Base-by-base conservation (phyloP, 2,113 vertebrate species). In the Hippocampus comes region DNA sequence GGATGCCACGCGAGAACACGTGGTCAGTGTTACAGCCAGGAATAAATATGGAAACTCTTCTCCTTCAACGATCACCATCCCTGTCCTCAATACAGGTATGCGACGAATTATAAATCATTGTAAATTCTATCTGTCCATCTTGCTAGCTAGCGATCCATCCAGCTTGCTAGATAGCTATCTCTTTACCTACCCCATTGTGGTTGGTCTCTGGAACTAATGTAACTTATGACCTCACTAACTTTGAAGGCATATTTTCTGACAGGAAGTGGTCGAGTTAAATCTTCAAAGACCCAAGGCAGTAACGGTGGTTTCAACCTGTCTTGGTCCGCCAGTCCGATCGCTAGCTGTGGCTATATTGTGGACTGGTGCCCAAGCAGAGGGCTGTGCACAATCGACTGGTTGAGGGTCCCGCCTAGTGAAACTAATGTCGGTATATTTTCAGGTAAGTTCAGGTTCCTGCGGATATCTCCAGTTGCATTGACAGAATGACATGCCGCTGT, bases 301-400 rank as follows among this genome's bases (percentile, higher is more conserved):
- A 34, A 53, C 0, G 70, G 83, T 5, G 14, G 74, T 21, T 89
- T 93, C 63, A 4, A 51, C n/a, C 65, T 93, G 20, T 82, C 75
- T 48, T 92, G 91, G 91, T 63, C 75, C 9, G 4, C 38, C 20
- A 78, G 67, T 63, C 51, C 68, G 8, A 0, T 2, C 8, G 78
- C 88, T 18, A 82, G 21, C 53, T 90, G 91, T 78, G 91, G 92
- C 9, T 93, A 92, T 67, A 72, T 89, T 1, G 68, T 93, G 71
- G 91, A 92, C 78, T 93, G 92, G 92, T 69, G 78, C 79, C 82
- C 86, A 2, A 2, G 65, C 0, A 18, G 42, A 8, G 23, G 7
- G 1, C 0, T 3, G 0, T 61, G 49, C 25, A 0, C 0, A 9
- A 63, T 90, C 21, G 70, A 88, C 14, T 93, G 92, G 92, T 10